Base-by-base conservation (phyloP, 2,888 invertebrate species). In the Encarsia formosa region DNA sequence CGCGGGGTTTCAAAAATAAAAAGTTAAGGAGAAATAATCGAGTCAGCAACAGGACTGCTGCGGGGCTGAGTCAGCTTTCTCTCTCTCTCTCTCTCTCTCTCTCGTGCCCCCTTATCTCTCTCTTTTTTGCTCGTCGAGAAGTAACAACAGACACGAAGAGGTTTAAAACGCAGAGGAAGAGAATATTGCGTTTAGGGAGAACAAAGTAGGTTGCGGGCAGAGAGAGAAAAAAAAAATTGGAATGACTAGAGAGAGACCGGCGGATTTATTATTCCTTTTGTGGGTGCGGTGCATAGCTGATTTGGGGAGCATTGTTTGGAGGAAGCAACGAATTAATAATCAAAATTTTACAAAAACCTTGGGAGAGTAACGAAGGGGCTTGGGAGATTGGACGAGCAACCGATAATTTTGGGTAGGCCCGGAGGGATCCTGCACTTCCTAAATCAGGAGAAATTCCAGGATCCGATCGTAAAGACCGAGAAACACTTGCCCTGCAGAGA, bases 21-120 rank as follows among this genome's bases (percentile, higher is more conserved):
- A 41, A 43, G 31, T 34, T 34, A 43, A 31, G 42, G 44, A 34
- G 18, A 29, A 37, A 22, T 40, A 39, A 34, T 32, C 52, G 40
- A 49, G 49, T 53, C 53, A 53, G 53, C 49, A 53, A 39, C 39
- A 40, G 31, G 32, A 24, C 41, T n/a, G n/a, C 37, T 44, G 32
- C 18, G 40, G 38, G 20, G 19, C 49, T 53, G 53, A 49, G 24
- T 53, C 53, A 53, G 53, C 49, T 26, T 11, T 6, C 26, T 22
- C 40, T 22, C 16, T 9, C 15, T 42, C 43, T n/a, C 5, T 9
- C 18, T 32, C 20, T 42, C 23, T 16, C 37, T 5, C 26, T 43
- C 18, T 35, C 16, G 32, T 29, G 43, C 48, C 49, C 35, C 37
- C 32, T 47, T 35, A 18, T 24, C 34, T 44, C 24, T 13, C 20